phyloP scores from a whole-genome alignment of 2,113 vertebrate species.

The Alexandromys fortis region DNA sequence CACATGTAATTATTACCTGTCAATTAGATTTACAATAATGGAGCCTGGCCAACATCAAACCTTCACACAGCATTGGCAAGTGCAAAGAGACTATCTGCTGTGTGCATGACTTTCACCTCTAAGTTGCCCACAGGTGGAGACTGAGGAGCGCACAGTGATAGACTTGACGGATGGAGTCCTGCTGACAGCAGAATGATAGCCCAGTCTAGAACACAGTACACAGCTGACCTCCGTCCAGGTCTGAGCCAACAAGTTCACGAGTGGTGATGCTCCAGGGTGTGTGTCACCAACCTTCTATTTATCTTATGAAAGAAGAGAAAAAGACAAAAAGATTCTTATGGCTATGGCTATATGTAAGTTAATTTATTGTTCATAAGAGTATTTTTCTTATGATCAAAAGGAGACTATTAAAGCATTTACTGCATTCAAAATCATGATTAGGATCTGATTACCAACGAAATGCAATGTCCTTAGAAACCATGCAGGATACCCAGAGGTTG shows the following conservation, averaged over 20 bases:
- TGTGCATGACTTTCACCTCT: not conserved
- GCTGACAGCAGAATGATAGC: not conserved
- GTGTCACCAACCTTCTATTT: conserved; percentile 45
- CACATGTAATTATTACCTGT: not conserved
- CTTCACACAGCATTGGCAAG: not conserved
- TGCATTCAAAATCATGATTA: conserved; percentile 11
- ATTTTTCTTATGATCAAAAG: conserved; percentile 11
- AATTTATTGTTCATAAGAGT: conserved; percentile 38
- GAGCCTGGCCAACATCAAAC: not conserved
- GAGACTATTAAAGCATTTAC: conserved; percentile 33
- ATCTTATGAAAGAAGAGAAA: conserved; percentile 48
- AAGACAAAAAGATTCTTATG: not conserved
- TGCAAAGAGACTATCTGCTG: not conserved
- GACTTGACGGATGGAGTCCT: not conserved
- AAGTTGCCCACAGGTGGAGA: not conserved
- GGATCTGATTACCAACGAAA: conserved; percentile 12
- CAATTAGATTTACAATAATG: not conserved
- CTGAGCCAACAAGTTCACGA: not conserved
- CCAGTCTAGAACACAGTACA: not conserved
- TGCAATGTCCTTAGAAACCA: not conserved
- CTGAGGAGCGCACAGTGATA: not conserved
- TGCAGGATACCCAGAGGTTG: not conserved
- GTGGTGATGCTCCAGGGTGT: conserved; percentile 23
- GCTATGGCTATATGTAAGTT: conserved; percentile 12
- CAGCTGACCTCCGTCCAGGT: not conserved